Evolutionary conservation across 2,888 invertebrate genomes (phyloP), one percentile per base, ranked within the genome.

Genomic region (Rhimphoctona megacephalus): DNA sequence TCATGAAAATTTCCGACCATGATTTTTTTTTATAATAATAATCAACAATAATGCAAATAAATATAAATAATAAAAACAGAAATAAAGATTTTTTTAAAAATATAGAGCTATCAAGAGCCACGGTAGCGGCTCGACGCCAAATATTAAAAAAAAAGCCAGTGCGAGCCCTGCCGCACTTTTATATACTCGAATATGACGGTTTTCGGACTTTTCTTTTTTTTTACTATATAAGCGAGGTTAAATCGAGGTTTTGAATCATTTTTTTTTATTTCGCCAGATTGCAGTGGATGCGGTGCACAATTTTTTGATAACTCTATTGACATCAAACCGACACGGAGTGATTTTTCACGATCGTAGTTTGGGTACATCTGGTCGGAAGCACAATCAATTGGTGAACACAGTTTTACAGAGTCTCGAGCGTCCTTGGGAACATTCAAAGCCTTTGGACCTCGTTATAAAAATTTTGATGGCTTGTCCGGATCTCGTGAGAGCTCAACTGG

Each of bases 301-400:
- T 43, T 96, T 98, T 87, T 94, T 98, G n/a, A 88, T 96, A n/a
- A 95, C 96, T 72, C 93, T 98, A 2, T 96, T 97, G 87, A 97
- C 98, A 2, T 97, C 97, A 0, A 96, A 96, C 89, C 97, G 96
- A 92, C 93, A 96, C 91, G 98, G 98, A 9, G 95, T 98, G 17
- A 96, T 97, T 89, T 98, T 98, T 92, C 95, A 96, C 88, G 97
- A 98, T 90, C 96, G 95, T 89, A 95, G 95, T 4, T 93, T 96
- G 43, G 97, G 97, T 46, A 95, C 96, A 61, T 94, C 95, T n/a
- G 95, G 95, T 88, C 94, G 94, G 1, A 95, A 95, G 88, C 95
- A 96, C 89, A 97, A 97, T 93, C 95, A 95, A 86, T 95, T 96
- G 82, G 94, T 96, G 78, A 96, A 95, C 89, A 96, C 96, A 89